Evolutionary conservation across 2,888 invertebrate species (phyloP), one percentile per base, ranked within the genome.

Genomic region (Latheticus oryzae): DNA sequence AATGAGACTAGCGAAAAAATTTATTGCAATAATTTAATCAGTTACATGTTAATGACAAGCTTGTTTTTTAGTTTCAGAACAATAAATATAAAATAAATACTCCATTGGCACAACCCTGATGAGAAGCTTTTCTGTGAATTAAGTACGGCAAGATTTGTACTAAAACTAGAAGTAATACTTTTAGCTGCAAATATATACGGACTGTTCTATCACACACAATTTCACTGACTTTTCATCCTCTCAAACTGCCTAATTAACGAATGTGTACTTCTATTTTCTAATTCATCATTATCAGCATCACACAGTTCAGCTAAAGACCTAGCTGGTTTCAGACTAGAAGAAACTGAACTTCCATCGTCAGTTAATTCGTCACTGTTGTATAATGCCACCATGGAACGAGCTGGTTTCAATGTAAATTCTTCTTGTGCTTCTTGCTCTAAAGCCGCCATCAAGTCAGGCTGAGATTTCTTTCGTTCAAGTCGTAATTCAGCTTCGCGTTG

Each of bases 201-300:
- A 53, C 50, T 50, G 51, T 48, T 59, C 32, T 61, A 56, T 58
- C 40, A 62, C 48, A 50, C 23, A 7, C n/a, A 21, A 17, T 26
- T 58, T 69, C 63, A 64, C 58, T 73, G 83, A 71, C 83, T 84
- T 65, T 91, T 92, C 66, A 90, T 81, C 59, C 85, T 89, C 78
- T 92, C 92, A 88, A 91, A 92, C 77, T 90, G 87, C 64, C 88
- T 89, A 70, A 92, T 91, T 60, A 92, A 81, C 30, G 89, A 87
- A 70, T 87, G 88, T 7, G 89, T 88, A 40, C 87, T 85, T 11
- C 84, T 81, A 66, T 81, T 81, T 70, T 83, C 71, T 4, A 70
- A 59, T 38, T 76, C 83, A 71, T 87, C 86, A 16, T 87, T 86
- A 35, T 80, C 80, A 40, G 87, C 79, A 72, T 87, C 86, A 73